A percentile compares a stretch with the other conserved stretches of the same genome.
These are phyloP conservation scores for Platorchestia sp. DNA, from an alignment of 1,140 invertebrate genomes.

Conservation along the genomic window DNA sequence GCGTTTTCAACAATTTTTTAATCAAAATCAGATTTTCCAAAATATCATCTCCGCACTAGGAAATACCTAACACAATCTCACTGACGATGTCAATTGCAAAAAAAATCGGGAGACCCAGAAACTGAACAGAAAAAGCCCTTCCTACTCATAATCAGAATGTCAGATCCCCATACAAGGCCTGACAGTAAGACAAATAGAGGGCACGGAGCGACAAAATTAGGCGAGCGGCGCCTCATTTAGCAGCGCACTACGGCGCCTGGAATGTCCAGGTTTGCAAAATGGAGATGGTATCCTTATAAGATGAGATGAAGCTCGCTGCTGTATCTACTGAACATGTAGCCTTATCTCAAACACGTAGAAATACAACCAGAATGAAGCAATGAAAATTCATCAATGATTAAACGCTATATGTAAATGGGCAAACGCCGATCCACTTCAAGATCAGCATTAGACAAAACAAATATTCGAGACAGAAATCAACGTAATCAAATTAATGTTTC, in stretches of 20 bases:
- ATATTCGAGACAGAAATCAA: not conserved
- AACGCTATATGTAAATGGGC: not conserved
- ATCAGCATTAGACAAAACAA: too few relatives aligned
- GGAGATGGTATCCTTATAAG: slow-evolving; percentile 11
- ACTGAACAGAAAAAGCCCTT: not conserved
- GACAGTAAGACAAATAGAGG: not conserved
- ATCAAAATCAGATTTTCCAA: not conserved
- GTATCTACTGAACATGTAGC: not conserved
- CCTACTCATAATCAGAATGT: not conserved
- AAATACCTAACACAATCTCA: not conserved
- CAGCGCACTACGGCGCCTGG: not conserved
- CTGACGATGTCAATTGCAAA: not conserved
- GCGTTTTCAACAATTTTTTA: not conserved
- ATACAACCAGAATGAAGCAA: not conserved
- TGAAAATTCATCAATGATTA: not conserved
- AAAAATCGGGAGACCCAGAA: not conserved
- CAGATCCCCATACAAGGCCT: not conserved
- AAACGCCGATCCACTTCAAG: not conserved
- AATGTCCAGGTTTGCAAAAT: not conserved
- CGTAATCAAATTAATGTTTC: not conserved
- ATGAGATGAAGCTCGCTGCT: not conserved
- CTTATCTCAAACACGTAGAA: not conserved
- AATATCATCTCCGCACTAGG: not conserved
- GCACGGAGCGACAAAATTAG: slow-evolving; percentile 14
- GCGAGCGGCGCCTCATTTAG: not conserved